Percentiles rank a stretch among this genome's conserved stretches.
phyloP scores from a whole-genome alignment of 2,113 vertebrate species.

The Plecotus auritus region DNA sequence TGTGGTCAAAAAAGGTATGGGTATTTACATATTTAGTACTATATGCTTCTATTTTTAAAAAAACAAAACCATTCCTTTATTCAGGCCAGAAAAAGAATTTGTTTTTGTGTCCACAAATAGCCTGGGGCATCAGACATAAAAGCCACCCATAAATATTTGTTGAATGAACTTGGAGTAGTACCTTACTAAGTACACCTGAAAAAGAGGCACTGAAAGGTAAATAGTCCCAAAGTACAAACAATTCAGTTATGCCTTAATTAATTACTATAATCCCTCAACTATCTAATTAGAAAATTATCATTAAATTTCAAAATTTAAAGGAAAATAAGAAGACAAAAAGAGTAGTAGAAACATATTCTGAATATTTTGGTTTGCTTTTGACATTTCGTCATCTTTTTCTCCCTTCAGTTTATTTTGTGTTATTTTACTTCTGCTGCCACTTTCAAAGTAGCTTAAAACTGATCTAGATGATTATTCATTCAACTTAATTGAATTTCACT shows the following conservation, averaged over 20 bases:
- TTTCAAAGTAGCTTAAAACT: constrained; percentile 20
- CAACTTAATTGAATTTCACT: constrained; percentile 29
- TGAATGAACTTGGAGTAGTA: not conserved
- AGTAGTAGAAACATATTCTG: not conserved
- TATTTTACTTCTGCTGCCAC: not conserved
- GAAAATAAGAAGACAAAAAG: not conserved
- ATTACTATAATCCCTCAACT: not conserved
- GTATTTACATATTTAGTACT: not conserved
- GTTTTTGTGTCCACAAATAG: not conserved
- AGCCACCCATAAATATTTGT: not conserved
- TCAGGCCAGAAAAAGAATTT: not conserved
- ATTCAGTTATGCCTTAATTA: not conserved
- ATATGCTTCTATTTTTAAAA: not conserved
- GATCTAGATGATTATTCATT: not conserved
- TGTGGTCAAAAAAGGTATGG: not conserved
- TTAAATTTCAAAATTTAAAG: not conserved
- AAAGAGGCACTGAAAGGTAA: not conserved
- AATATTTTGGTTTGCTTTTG: not conserved
- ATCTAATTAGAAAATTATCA: not conserved
- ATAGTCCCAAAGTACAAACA: not conserved
- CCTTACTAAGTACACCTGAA: not conserved
- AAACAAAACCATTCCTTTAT: not conserved
- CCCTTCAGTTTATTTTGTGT: not conserved
- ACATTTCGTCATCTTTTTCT: not conserved
- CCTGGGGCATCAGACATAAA: not conserved